Evolutionary conservation across 2,113 vertebrate species (phyloP), one percentile per base, ranked within the genome.

Genomic region (Corydoras sp.): DNA sequence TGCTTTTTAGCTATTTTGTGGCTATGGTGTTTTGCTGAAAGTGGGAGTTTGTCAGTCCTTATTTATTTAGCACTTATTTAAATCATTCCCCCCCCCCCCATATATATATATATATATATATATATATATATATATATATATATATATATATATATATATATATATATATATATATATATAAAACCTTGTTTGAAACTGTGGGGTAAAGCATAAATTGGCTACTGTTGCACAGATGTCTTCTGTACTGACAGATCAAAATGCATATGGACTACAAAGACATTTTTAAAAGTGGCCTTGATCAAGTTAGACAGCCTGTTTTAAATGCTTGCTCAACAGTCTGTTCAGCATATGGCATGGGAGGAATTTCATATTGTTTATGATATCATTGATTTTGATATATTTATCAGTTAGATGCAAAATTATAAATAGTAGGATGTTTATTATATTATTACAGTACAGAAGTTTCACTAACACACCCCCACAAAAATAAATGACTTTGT

Each of bases 1-100:
- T 35, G 65, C 48, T 35, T 29, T 75, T 68, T 11, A 53, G 11
- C 5, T 48, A 58, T 65, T 83, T 62, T 72, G 48, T 61, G 59
- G 31, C 58, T 65, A 31, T 15, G 30, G 29, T 56, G 9, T 78
- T 74, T 69, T 81, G 77, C 81, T 83, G 76, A 84, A 82, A 77
- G 74, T 74, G 77, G 32, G 73, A 76, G 76, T 80, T 74, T 69
- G 65, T 77, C 65, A 69, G 78, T 73, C 62, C 69, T 73, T 85
- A 74, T 72, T 81, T 80, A 55, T 35, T 73, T 78, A 69, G 58
- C 63, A 65, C 32, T 54, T 49, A 13, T 24, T 24, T 24, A 24
- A 24, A 24, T 24, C 18, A 24, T 2, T 2, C 18, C 18, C 18
- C 18, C 18, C 18, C 18, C 18, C n/a, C n/a, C n/a, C 49, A 50